Conservation (phyloP, 2,113 vertebrate species). For the Athene cunicularia region DNA sequence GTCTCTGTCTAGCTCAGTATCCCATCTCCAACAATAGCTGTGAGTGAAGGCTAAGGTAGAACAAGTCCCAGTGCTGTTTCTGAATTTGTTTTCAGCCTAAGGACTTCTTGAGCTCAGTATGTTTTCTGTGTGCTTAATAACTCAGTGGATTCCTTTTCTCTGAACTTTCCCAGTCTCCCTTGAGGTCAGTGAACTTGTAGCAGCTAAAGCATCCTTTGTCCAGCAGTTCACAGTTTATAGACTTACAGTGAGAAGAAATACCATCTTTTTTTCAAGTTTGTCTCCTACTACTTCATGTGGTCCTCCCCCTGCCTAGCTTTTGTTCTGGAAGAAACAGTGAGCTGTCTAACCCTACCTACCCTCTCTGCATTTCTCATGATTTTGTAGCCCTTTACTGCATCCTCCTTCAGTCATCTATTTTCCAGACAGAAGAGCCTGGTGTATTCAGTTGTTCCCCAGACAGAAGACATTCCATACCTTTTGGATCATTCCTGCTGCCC, state of each 20-base stretch:
- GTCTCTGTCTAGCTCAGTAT: neutral
- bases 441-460: neutral
- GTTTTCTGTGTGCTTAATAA: neutral
- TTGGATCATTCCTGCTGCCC: neutral
- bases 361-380: neutral
- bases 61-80: neutral
- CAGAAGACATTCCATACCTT: constrained; percentile 33
- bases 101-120: neutral
- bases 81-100: neutral
- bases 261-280: neutral
- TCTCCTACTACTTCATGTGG: neutral
- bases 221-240: neutral
- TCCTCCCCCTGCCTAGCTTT: neutral
- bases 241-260: neutral
- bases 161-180: neutral
- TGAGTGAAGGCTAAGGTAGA: neutral
- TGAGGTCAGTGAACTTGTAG: neutral
- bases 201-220: neutral
- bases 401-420: neutral
- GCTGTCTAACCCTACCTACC: neutral
- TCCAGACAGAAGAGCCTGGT: neutral
- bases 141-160: neutral
- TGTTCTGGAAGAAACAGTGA: neutral
- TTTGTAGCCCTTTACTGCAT: neutral
- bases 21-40: neutral